These are phyloP conservation scores for Sylvilagus floridanus DNA, from an alignment of 2,797 vertebrate species.

Conservation along the genomic window DNA sequence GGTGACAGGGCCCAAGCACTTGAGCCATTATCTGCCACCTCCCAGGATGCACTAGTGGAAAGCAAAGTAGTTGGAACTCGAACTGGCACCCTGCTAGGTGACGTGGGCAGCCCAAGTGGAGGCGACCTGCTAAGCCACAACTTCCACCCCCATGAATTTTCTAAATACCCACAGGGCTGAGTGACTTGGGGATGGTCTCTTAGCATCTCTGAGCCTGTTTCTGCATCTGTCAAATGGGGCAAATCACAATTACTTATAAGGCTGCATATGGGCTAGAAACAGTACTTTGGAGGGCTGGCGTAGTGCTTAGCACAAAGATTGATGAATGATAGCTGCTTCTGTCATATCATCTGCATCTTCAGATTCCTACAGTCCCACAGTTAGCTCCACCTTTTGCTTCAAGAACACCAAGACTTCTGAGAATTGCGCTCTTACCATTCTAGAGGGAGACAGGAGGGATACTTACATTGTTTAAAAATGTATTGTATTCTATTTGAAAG, in stretches of 20 bases:
- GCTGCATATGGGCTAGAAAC: not conserved
- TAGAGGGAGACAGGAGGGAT: not conserved
- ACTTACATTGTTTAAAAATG: too few relatives aligned
- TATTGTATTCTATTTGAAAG: too few relatives aligned
- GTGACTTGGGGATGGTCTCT: not conserved
- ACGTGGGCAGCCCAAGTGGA: too few relatives aligned
- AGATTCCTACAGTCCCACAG: not conserved
- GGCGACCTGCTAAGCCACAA: too few relatives aligned
- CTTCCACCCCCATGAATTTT: too few relatives aligned
- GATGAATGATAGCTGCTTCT: not conserved
- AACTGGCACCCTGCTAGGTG: too few relatives aligned
- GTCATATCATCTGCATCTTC: not conserved
- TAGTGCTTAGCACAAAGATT: not conserved
- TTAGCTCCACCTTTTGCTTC: not conserved
- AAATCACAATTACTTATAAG: not conserved
- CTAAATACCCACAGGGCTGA: not conserved
- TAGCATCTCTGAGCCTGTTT: conserved; percentile 19
- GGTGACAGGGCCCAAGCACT: too few relatives aligned
- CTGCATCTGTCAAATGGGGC: not conserved
- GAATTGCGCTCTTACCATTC: not conserved
- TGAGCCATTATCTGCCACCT: too few relatives aligned
- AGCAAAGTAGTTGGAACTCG: too few relatives aligned
- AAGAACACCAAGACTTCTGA: not conserved
- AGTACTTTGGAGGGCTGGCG: not conserved
- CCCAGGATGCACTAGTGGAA: too few relatives aligned